Evolutionary conservation across 2,113 vertebrate species (phyloP), one percentile per base, ranked within the genome.

Genomic region (Gorsachius goisagi): DNA sequence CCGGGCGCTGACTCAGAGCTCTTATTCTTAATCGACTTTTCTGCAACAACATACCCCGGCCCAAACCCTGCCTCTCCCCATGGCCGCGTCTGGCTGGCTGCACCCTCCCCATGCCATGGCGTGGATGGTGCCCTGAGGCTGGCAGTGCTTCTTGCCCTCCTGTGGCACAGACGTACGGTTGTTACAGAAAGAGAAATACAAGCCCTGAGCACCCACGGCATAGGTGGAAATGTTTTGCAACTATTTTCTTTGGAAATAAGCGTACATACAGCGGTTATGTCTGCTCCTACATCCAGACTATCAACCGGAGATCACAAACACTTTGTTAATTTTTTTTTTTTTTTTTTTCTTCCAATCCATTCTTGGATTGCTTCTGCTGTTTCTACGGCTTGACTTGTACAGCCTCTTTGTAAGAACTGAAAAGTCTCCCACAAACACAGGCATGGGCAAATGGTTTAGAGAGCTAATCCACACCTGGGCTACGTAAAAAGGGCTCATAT

Each of bases 381-480:
- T 98, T 97, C 96, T 98, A 96, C 2, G 58, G 97, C 93, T 97
- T 97, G 95, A 97, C 89, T 97, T 97, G 88, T 91, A 98, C 96
- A 16, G 90, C 69, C 76, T 96, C 96, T 97, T 97, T 97, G 95
- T 96, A 97, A 96, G 97, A 97, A 96, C 90, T 98, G 97, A 97
- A 97, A 97, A 96, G 93, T 95, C 97, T 91, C 94, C 93, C 87
- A 95, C 95, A 95, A 97, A 97, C 85, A 71, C 55, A 89, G 10
- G 68, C 96, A 97, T 56, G 94, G 97, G 96, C 52, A 50, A 97
- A 98, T 87, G 96, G 97, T 97, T 98, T 97, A 93, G 96, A 90
- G 90, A 97, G 97, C 96, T 97, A 97, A 98, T 96, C 97, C 97
- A 95, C 97, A 98, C 97, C 97, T 98, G 97, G 97, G 96, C 96